phyloP scores from a whole-genome alignment of 1,140 invertebrate genomes.

The Plodia interpunctella region DNA sequence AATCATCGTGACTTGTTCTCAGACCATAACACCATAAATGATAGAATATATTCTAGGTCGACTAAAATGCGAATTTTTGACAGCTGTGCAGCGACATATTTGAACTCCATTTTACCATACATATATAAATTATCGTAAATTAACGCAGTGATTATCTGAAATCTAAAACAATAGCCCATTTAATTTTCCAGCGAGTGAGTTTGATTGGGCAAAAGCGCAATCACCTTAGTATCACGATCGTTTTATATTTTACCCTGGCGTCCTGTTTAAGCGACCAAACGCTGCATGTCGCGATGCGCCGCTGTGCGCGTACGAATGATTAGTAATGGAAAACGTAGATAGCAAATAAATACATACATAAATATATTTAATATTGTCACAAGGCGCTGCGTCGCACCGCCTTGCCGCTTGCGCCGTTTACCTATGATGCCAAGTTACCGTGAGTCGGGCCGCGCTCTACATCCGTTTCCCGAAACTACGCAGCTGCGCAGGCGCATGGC shows the following conservation, averaged over 20 bases:
- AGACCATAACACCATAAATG: no score
- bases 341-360: no score
- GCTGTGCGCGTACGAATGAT: no score
- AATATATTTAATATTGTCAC: no score
- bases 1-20: no score
- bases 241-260: no score
- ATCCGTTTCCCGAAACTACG: constrained; percentile 42
- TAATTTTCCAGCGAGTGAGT: constrained; percentile 23
- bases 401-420: no score
- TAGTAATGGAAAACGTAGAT: no score
- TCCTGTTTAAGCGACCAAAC: no score
- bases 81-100: background rate
- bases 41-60: no score
- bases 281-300: no score
- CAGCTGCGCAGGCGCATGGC: constrained; percentile 17
- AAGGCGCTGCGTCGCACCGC: no score
- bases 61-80: background rate
- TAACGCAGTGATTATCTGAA: background rate
- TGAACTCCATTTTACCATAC: background rate
- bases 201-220: constrained; percentile 29
- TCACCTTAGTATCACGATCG: constrained; percentile 21
- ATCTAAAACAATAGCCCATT: constrained; percentile 8
- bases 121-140: background rate
- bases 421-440: constrained; percentile 41
- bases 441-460: constrained; percentile 19